phyloP scores from a whole-genome alignment of 2,113 vertebrate genomes.

The Entelurus aequoreus region DNA sequence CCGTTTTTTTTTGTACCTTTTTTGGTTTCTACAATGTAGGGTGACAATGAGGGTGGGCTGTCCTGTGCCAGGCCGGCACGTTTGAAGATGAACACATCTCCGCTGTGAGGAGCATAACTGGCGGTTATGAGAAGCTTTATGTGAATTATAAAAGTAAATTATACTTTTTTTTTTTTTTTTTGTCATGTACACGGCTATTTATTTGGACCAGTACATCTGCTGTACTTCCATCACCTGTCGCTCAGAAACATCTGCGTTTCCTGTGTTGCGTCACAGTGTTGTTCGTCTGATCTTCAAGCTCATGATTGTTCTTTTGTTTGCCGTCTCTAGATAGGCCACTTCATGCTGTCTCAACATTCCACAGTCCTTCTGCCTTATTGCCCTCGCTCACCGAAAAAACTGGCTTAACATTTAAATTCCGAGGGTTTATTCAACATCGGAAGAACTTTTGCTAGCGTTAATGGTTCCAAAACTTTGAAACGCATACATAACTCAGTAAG shows the following conservation, averaged over 20 bases:
- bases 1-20: slow-evolving; percentile 1
- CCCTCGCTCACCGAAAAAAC: neutral
- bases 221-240: neutral
- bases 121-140: slow-evolving; percentile 75
- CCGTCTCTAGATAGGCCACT: slow-evolving; percentile 12
- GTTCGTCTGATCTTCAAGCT: slow-evolving; percentile 53
- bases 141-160: slow-evolving; percentile 80
- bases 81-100: slow-evolving; percentile 53
- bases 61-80: slow-evolving; percentile 41
- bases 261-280: slow-evolving; percentile 18
- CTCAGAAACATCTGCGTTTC: neutral
- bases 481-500: no score
- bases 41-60: slow-evolving; percentile 66
- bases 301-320: slow-evolving; percentile 21
- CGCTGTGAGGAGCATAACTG: slow-evolving; percentile 41
- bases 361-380: slow-evolving; percentile 21
- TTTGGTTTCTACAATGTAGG: slow-evolving; percentile 46
- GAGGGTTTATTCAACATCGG: no score
- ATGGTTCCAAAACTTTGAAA: no score
- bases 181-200: slow-evolving; percentile 90
- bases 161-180: slow-evolving; percentile 69
- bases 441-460: no score
- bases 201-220: slow-evolving; percentile 72
- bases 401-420: neutral
- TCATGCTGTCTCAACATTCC: slow-evolving; percentile 70